These are phyloP conservation scores for Rostratula benghalensis DNA, from an alignment of 2,113 vertebrate genomes.

Conservation along the genomic window DNA sequence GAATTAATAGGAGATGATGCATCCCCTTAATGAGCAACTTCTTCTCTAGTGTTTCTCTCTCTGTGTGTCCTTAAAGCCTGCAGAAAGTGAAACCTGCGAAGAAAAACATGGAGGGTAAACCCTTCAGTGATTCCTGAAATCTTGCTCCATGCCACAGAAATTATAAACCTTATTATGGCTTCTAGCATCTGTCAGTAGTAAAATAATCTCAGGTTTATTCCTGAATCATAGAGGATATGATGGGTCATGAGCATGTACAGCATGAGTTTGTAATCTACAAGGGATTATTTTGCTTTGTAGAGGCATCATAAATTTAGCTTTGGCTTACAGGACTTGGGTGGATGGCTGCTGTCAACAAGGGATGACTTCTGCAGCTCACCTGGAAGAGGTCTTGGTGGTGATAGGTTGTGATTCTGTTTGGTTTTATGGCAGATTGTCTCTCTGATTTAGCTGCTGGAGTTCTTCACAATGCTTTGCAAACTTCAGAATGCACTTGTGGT, in stretches of 20 bases:
- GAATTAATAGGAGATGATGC: neutral
- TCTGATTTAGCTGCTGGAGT: neutral
- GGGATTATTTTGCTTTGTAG: neutral
- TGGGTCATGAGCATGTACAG: neutral
- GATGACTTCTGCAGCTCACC: neutral
- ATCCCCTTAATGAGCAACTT: neutral
- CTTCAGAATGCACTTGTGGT: neutral
- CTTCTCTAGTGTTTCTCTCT: neutral
- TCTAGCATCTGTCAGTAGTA: neutral
- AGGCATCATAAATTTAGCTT: neutral
- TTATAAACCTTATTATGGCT: neutral
- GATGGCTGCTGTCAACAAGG: neutral
- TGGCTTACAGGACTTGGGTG: neutral
- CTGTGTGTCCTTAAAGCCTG: neutral
- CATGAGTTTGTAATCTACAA: neutral
- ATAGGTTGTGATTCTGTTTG: neutral
- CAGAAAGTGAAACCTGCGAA: constrained; percentile 14
- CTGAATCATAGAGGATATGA: neutral
- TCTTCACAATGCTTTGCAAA: too few species aligned
- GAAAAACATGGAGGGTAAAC: neutral
- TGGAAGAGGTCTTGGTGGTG: neutral
- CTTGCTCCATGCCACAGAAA: neutral
- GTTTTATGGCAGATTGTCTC: neutral
- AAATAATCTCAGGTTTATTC: neutral
- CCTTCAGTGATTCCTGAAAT: neutral